Base-by-base conservation (phyloP, 2,888 invertebrate species). In the Anthophora plumipes region DNA sequence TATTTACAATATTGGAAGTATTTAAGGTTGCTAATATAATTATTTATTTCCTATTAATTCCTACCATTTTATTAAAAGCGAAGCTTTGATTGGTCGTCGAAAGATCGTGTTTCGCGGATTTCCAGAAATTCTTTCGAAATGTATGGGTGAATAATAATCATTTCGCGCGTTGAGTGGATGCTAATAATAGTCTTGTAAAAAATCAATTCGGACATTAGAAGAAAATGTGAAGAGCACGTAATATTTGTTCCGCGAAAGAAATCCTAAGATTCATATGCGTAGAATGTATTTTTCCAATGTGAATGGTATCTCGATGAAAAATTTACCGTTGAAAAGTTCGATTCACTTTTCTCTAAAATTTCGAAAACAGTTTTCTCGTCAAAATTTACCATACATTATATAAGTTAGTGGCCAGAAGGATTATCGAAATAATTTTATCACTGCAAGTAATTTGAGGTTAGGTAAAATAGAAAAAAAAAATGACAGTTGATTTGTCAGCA, bases 401-500 rank as follows among this genome's bases (percentile, higher is more conserved):
- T 17, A 17, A 48, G 41, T 48, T 9, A 46, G 12, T 17, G 3
- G n/a, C 6, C 12, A 46, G 25, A 22, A 9, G 17, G 17, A 54
- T n/a, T 5, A 39, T 31, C 46, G 41, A 43, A 55, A 25, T n/a
- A 74, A 25, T 46, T 46, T 11, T 9, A 37, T 17, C 25, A 6
- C 0, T 37, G 14, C 4, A 7, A 66, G 11, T 37, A 60, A 25
- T 64, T 70, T 46, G 48, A 75, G 61, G 67, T 68, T 80, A 75
- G 6, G 1, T 48, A 4, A 31, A 37, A 39, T 7, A n/a, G 0
- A 48, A 57, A 87, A 86, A 48, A 57, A 87, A 86, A 77, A 91
- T 91, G 91, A 76, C 83, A 31, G 57, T 46, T 67, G 89, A 92
- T 70, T 82, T 90, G 61, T 89, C 89, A 75, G 66, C 64, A 4